These are phyloP conservation scores for Protonibea diacanthus DNA, from an alignment of 2,797 vertebrate genomes.

Conservation along the genomic window DNA sequence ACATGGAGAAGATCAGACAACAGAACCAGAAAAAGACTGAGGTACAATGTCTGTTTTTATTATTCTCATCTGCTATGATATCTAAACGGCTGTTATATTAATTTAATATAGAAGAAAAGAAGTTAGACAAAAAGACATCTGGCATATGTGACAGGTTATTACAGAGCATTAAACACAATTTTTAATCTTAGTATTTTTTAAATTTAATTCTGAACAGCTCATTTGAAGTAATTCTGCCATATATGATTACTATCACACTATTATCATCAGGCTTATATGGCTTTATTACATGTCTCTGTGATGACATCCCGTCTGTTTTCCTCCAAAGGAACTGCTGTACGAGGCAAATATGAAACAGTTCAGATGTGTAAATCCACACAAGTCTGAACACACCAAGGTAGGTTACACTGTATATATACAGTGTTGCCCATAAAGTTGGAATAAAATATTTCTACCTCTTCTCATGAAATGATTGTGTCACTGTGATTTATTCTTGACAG, in stretches of 20 bases:
- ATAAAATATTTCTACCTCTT: too few species aligned
- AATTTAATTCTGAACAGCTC: neutral
- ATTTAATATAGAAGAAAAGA: neutral
- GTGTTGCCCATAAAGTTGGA: too few species aligned
- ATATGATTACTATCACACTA: too few species aligned
- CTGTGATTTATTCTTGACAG: too few species aligned
- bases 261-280: too few species aligned
- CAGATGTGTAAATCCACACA: conserved; percentile 84
- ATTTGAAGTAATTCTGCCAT: neutral
- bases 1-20: conserved; percentile 83
- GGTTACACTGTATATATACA: too few species aligned
- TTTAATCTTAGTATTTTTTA: neutral
- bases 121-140: neutral
- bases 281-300: neutral
- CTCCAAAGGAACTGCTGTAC: conserved; percentile 86
- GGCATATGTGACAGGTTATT: neutral
- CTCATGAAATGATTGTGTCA: too few species aligned
- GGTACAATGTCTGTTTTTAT: conserved; percentile 74
- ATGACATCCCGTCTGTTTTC: conserved; percentile 27
- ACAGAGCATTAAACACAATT: too few species aligned
- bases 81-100: neutral
- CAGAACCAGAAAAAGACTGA: conserved; percentile 86
- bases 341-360: conserved; percentile 86
- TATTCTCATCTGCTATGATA: neutral
- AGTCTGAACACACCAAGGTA: conserved; percentile 80